These are phyloP conservation scores for Acanthoscelides obtectus DNA, from an alignment of 2,888 invertebrate genomes.

Conservation along the genomic window DNA sequence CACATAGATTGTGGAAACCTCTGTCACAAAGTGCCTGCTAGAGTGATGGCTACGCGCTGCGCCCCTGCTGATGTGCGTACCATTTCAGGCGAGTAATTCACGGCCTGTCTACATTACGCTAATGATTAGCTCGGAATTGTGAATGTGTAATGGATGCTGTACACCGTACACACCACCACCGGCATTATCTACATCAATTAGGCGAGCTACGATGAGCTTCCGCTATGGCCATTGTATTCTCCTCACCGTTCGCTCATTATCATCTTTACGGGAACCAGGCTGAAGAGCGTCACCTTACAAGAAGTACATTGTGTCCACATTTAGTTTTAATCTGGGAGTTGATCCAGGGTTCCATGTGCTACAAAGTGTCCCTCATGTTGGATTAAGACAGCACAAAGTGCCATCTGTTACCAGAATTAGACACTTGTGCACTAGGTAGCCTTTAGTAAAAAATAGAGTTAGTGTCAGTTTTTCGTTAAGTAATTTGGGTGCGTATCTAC, in stretches of 20 bases:
- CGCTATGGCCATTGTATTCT: not conserved
- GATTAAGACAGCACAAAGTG: no score
- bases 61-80: not conserved
- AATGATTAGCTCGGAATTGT: not conserved
- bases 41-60: not conserved
- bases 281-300: no score
- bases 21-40: not conserved
- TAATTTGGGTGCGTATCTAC: no score
- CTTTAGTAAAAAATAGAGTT: no score
- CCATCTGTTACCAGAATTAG: no score
- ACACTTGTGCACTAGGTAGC: no score
- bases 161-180: not conserved
- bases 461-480: no score
- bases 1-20: no score
- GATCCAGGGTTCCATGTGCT: no score
- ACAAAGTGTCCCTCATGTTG: no score
- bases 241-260: not conserved
- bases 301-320: no score
- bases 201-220: not conserved
- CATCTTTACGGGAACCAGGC: not conserved
- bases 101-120: not conserved
- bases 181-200: not conserved
- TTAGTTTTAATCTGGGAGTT: no score
- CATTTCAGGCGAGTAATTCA: not conserved
- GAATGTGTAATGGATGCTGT: not conserved